Evolutionary conservation across 2,888 invertebrate genomes (phyloP).

Genomic region (Lissonota sp.): DNA sequence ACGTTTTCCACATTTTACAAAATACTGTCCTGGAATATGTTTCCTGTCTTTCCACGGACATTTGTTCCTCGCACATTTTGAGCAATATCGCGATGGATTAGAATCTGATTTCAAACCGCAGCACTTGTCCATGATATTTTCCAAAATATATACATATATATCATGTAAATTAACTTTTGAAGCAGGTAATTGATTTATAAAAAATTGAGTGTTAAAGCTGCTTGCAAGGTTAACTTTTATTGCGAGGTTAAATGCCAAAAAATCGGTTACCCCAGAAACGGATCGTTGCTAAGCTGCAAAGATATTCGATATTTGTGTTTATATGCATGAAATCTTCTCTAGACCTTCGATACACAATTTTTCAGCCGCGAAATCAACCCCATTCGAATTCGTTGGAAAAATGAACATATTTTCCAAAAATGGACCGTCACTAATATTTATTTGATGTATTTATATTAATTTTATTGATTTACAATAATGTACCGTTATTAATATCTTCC

Average conservation of each 20-base stretch:
- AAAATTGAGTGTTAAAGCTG: neutral
- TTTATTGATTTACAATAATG: too few relatives aligned
- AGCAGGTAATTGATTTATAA: neutral
- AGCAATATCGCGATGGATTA: conserved; percentile 2
- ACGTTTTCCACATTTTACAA: conserved; percentile 26
- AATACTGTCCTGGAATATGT: conserved; percentile 12
- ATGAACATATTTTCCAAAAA: too few relatives aligned
- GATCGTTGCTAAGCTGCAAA: conserved; percentile 53
- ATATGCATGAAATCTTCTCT: too few relatives aligned
- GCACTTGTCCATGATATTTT: conserved; percentile 31
- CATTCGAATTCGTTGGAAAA: too few relatives aligned
- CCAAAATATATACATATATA: neutral
- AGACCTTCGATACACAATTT: too few relatives aligned
- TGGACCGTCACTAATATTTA: too few relatives aligned
- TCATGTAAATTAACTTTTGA: too few relatives aligned
- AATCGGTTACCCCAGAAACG: conserved; percentile 58
- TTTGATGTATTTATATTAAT: too few relatives aligned
- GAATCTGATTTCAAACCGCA: conserved; percentile 33
- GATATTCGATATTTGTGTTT: neutral
- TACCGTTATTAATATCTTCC: too few relatives aligned
- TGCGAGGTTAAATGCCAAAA: conserved; percentile 25
- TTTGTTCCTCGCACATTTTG: conserved; percentile 10
- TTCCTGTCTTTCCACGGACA: conserved; percentile 1
- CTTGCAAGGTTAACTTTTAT: neutral
- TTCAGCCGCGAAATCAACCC: too few relatives aligned